Base-by-base conservation (phyloP, 2,797 vertebrate genomes). In the Xenopus petersii region DNA sequence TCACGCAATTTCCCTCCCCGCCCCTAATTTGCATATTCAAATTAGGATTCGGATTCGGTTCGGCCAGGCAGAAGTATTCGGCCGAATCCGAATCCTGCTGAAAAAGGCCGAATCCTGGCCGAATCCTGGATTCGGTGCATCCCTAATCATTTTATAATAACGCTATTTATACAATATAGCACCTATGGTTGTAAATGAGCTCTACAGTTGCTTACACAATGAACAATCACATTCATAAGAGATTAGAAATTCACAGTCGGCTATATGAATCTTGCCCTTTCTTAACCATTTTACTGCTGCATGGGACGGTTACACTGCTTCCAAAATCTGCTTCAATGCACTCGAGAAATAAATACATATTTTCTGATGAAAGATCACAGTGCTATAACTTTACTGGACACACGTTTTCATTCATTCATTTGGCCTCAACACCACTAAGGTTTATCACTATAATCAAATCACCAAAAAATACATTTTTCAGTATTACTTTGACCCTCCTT, bases 301-400 rank as follows among this genome's bases (percentile, higher is more conserved):
- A 64, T 24, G 48, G 36, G 54, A 48, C 74, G 65, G 62, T 51
- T 36, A 56, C 16, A n/a, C n/a, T 49, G 10, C 48, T 49, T 49
- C 10, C 13, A 49, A 3, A 36, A 36, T 42, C 36, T 7, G 5
- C 49, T 12, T 17, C 54, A 17, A 56, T 16, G 13, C 54, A 56
- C 13, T 56, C 17, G 13, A 56, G 15, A 16, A 55, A 56, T 56
- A 56, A 56, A 56, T 56, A 56, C 2, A 56, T 56, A 8, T 56
- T 2, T 56, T 56, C 7, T 56, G 26, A 30, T 30, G 26, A 30
- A 30, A 30, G 2, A 30, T 16, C 9, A 4, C n/a, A 30, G 26
- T 30, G 2, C 26, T 30, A 30, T 17, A 15, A 16, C 16, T 5
- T 56, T 17, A 16, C 16, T 17, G 7, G 13, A 56, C 13, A 56